Conservation (phyloP, 2,113 vertebrate genomes). For the Pedionomus torquatus region DNA sequence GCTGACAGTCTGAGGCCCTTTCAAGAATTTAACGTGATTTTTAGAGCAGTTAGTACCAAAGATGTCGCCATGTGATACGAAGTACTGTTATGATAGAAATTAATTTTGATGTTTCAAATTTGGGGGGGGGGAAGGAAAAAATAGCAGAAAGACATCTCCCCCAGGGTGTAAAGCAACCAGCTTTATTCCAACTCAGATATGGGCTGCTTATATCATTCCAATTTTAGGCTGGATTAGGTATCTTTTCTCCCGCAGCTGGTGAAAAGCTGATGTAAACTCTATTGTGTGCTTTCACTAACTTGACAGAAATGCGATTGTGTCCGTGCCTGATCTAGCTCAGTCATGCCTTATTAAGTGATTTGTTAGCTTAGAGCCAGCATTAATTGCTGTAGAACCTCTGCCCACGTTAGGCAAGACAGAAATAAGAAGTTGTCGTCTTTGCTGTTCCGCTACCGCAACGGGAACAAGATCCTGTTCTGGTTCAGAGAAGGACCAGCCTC, state of each 20-base stretch:
- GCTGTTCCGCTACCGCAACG: neutral
- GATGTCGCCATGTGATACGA: neutral
- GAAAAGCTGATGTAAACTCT: conserved; percentile 3
- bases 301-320: conserved; percentile 3
- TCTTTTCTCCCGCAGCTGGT: neutral
- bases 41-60: neutral
- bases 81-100: neutral
- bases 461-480: neutral
- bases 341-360: conserved; percentile 11
- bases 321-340: conserved; percentile 3
- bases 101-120: neutral
- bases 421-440: neutral
- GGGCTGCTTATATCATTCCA: neutral
- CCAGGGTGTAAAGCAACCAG: neutral
- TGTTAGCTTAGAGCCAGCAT: neutral
- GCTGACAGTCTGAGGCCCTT: neutral
- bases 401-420: neutral
- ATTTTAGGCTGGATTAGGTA: neutral
- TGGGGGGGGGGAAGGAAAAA: neutral
- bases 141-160: fast-evolving
- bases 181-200: neutral
- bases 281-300: neutral
- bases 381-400: neutral
- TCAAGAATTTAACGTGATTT: neutral
- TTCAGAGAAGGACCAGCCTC: neutral